phyloP scores from a whole-genome alignment of 2,797 vertebrate species.

The Acrossocheilus wenchowensis region DNA sequence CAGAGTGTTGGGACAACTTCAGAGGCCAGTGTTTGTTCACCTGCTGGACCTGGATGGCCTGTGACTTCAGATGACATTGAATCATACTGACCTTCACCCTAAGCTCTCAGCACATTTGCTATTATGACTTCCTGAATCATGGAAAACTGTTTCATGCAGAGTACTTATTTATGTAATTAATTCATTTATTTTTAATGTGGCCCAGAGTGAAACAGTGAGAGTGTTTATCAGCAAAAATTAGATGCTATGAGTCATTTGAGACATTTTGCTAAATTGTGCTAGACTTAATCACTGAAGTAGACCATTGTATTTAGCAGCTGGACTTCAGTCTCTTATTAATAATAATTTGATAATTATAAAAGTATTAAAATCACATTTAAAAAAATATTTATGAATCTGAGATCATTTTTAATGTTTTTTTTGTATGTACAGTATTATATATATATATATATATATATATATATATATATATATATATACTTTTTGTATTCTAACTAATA shows the following conservation, averaged over 20 bases:
- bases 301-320: background rate
- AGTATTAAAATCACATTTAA: background rate
- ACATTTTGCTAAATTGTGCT: background rate
- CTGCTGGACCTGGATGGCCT: slow-evolving; percentile 62
- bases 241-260: background rate
- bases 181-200: background rate
- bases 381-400: too few relatives aligned
- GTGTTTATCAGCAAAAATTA: background rate
- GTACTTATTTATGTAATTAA: background rate
- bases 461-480: too few relatives aligned
- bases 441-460: too few relatives aligned
- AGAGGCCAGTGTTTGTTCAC: slow-evolving; percentile 68
- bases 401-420: too few relatives aligned
- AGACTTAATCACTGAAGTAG: background rate
- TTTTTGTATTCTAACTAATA: too few relatives aligned
- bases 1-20: slow-evolving; percentile 60
- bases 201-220: background rate
- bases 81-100: slow-evolving; percentile 43
- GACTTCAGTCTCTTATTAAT: background rate
- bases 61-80: slow-evolving; percentile 55
- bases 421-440: too few relatives aligned
- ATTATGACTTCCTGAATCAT: slow-evolving; percentile 26
- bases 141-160: background rate
- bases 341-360: background rate
- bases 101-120: slow-evolving; percentile 34